Evolutionary conservation across 2,888 invertebrate species (phyloP), one percentile per base, ranked within the genome.

Genomic region (Ectemnius lituratus): DNA sequence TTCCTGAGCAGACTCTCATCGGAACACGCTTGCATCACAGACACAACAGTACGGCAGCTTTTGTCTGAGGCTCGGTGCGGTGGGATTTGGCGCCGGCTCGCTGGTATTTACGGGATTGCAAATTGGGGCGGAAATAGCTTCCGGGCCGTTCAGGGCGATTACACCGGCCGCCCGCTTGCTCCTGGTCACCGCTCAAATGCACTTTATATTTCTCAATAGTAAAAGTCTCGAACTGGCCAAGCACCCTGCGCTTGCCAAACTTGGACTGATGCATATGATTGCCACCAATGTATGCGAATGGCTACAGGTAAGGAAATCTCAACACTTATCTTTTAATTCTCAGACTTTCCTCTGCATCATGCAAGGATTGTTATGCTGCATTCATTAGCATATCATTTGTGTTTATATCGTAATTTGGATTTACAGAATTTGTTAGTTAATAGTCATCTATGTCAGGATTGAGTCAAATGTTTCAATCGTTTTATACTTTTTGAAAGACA

Each of bases 251-350:
- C 92, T 97, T 64, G 96, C 97, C 20, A 93, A 97, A 81, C 96
- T 98, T 84, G 98, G 98, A 6, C 93, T 98, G 57, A 98, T 98
- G 97, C 98, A 98, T 89, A 95, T 97, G 94, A 94, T 98, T 64
- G 98, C 97, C 0, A 97, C 97, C 18, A 98, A 98, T 91, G 91
- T 98, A 16, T 98, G 97, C 91, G 97, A 98, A 85, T 98, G 98
- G 98, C 90, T 98, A 62, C 95, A 96, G 88, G 96, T 97, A 62
- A 6, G 20, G 11, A 1, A 20, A 8, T 37, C 37, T 11, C 5
- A 37, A 37, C 11, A 37, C 37, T 23, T 23, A 23, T 23, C 23
- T 23, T 3, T 2, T 2, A 23, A 23, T 3, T 23, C 23, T 23
- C 37, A 37, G 0, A 37, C 8, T 37, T 37, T 37, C 37, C 37